Percentiles rank a stretch among this genome's conserved stretches.
These are phyloP conservation scores for Fregata magnificens DNA, from an alignment of 2,113 vertebrate species.

Conservation along the genomic window DNA sequence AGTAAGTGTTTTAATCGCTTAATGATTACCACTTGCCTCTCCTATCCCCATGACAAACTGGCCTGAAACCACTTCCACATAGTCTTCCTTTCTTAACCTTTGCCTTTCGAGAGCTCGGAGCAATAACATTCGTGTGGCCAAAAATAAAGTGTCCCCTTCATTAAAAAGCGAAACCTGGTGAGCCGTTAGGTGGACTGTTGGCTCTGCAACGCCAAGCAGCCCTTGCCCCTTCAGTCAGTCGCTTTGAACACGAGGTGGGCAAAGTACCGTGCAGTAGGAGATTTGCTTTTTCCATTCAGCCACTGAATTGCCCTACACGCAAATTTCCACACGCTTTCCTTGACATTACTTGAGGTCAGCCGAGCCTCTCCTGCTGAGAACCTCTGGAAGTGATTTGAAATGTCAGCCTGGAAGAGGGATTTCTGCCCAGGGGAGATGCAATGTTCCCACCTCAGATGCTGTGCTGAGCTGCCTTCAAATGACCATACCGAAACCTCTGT, in stretches of 20 bases:
- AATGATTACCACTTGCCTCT: neutral
- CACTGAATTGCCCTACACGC: neutral
- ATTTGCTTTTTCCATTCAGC: neutral
- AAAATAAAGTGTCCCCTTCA: neutral
- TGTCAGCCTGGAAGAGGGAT: neutral
- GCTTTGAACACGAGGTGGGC: neutral
- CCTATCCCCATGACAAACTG: neutral
- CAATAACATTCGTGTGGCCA: accelerated
- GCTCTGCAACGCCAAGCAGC: neutral
- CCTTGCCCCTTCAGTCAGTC: no score
- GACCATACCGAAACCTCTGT: neutral
- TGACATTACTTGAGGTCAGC: neutral
- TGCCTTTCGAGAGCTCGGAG: neutral
- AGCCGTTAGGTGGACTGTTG: no score
- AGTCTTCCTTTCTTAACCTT: neutral
- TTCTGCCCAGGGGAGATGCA: neutral
- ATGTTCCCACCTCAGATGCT: neutral
- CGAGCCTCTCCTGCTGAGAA: neutral
- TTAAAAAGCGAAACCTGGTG: no score
- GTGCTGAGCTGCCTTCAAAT: neutral
- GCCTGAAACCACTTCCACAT: neutral
- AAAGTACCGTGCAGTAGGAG: neutral
- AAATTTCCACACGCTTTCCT: neutral
- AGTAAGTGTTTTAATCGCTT: neutral
- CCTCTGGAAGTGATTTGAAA: neutral